phyloP scores from a whole-genome alignment of 2,113 vertebrate genomes.

The Paramisgurnus dabryanus region DNA sequence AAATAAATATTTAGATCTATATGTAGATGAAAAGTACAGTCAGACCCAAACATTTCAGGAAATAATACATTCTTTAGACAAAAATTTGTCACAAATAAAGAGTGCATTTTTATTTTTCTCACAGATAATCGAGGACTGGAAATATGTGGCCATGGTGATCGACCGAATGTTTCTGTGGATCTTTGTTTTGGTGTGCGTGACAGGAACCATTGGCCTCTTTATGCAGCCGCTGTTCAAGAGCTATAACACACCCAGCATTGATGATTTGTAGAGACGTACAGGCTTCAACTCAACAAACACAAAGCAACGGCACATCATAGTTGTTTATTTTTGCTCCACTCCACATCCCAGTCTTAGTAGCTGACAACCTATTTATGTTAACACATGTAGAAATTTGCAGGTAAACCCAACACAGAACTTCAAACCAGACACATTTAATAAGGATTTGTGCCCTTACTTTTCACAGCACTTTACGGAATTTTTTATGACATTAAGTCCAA shows the following conservation, averaged over 20 bases:
- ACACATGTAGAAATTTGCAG: neutral
- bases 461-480: slow-evolving; percentile 7
- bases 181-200: slow-evolving; percentile 76
- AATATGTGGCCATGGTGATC: slow-evolving; percentile 50
- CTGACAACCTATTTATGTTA: neutral
- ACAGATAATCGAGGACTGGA: slow-evolving; percentile 50
- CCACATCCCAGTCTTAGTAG: neutral
- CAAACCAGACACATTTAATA: slow-evolving; percentile 5
- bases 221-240: slow-evolving; percentile 80
- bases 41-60: too few relatives aligned
- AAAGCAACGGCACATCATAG: neutral
- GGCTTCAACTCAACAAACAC: slow-evolving; percentile 16
- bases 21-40: too few relatives aligned
- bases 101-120: neutral
- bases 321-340: slow-evolving; percentile 12
- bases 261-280: slow-evolving; percentile 43
- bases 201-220: slow-evolving; percentile 77
- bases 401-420: neutral
- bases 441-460: neutral
- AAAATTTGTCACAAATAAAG: neutral
- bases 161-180: slow-evolving; percentile 62
- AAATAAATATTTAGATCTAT: too few relatives aligned
- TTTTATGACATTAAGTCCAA: slow-evolving; percentile 7
- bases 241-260: slow-evolving; percentile 68
- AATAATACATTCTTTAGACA: too few relatives aligned